Evolutionary conservation across 53 echinoderm and acorn worm genomes (phyloP), one percentile per base, ranked within the genome.

Genomic region (Zoroaster sp.): DNA sequence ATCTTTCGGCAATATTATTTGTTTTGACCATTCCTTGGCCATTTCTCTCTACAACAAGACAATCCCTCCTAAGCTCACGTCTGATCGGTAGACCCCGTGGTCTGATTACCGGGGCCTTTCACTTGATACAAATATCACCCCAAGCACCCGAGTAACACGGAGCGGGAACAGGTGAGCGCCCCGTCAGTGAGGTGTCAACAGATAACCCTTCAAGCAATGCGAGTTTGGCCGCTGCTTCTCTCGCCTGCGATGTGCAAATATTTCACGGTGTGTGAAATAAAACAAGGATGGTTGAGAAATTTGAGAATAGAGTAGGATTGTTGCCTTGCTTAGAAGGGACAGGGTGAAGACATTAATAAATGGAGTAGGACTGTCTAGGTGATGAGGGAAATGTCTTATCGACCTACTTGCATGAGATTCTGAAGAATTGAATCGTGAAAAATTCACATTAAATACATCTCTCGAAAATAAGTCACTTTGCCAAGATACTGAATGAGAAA

Each of bases 251-350:
- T 71, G 71, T 46, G 52, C 45, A 85, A 70, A 42, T 71, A 85
- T 85, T 69, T 70, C 85, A 85, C 85, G 85, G 49, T 66, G 69
- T 47, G 85, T 40, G 85, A 85, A 85, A 85, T 71, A 85, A 85
- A 85, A 85, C 85, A 85, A 71, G 51, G 51, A 41, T 55, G 71
- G 85, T 47, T 46, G 85, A 15, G 85, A 47, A 71, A 85, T 47
- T 44, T 63, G 85, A 85, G 85, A 35, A 71, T 30, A 23, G 63
- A 15, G 20, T n/a, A 74, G 40, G 11, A n/a, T 38, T 71, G 71
- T 71, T 18, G 71, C 34, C 28, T 32, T 69, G 69, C 32, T 35
- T 71, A 33, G 35, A 35, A 4, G 18, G 37, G 71, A 5, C 5
- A 6, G 32, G 18, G 17, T 4, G 36, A 38, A n/a, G 38, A 28